Percentiles rank a stretch among this genome's conserved stretches.
phyloP scores from a whole-genome alignment of 1,140 invertebrate species.

The Ceratosolen solmsi region DNA sequence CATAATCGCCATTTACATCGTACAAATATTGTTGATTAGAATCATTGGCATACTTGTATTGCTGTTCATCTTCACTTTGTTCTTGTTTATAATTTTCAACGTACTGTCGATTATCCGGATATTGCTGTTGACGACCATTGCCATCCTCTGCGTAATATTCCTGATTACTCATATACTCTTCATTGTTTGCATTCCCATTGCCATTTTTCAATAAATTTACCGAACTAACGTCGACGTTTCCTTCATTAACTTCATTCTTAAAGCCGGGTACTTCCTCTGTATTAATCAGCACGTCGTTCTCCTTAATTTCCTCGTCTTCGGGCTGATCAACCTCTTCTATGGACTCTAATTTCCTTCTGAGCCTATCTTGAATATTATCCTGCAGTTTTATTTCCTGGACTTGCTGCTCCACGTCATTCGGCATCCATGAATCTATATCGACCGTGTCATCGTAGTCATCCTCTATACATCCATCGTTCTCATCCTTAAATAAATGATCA shows the following conservation, averaged over 20 bases:
- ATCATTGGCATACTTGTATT: not conserved
- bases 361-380: not conserved
- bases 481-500: not conserved
- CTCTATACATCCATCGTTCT: constrained; percentile 33
- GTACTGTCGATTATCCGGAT: too few relatives aligned
- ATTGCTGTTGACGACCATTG: not conserved
- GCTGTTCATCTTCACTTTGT: not conserved
- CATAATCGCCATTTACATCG: constrained; percentile 29
- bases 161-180: too few relatives aligned
- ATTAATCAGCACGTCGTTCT: not conserved
- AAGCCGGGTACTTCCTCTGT: not conserved
- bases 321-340: constrained; percentile 40
- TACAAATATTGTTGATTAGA: constrained; percentile 50
- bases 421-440: constrained; percentile 48
- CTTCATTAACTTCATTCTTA: not conserved
- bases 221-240: not conserved
- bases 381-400: constrained; percentile 41
- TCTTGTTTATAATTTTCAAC: too few relatives aligned
- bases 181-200: too few relatives aligned
- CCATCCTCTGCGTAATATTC: not conserved
- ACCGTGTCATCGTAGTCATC: constrained; percentile 45
- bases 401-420: constrained; percentile 48
- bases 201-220: not conserved
- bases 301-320: not conserved
- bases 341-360: constrained; percentile 30